Evolutionary conservation across 2,888 invertebrate species (phyloP).

Genomic region (Drosophila rellima): DNA sequence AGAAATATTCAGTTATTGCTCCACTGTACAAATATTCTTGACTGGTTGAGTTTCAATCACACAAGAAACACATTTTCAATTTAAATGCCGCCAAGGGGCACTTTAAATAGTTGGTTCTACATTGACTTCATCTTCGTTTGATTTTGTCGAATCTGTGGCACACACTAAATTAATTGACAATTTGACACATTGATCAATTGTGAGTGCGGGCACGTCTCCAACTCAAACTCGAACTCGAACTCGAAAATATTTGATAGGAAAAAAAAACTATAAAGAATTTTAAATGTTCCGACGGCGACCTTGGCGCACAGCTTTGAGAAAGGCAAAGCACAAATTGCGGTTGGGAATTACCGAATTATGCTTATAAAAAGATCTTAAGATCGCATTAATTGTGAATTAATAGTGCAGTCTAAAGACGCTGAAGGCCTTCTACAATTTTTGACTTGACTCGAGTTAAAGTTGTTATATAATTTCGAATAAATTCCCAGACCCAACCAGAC

Average conservation of each 20-base stretch:
- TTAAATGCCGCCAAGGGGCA: conserved; percentile 35
- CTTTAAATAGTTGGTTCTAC: conserved; percentile 16
- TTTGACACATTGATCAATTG: conserved; percentile 77
- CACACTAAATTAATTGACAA: conserved; percentile 58
- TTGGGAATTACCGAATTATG: conserved; percentile 35
- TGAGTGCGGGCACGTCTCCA: conserved; percentile 71
- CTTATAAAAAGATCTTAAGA: conserved; percentile 14
- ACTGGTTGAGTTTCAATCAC: conserved; percentile 23
- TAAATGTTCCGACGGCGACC: conserved; percentile 53
- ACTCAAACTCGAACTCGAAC: conserved; percentile 27
- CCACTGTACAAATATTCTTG: conserved; percentile 24
- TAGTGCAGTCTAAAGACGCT: conserved; percentile 12
- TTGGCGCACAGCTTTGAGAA: conserved; percentile 41
- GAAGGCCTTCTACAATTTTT: conserved; percentile 31
- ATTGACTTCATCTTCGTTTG: conserved; percentile 3
- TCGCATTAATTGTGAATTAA: conserved; percentile 20
- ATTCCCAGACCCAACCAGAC: conserved; percentile 6
- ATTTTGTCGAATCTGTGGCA: conserved; percentile 2
- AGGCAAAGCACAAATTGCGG: conserved; percentile 42
- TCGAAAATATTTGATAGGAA: conserved; percentile 11
- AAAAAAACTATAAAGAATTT: conserved; percentile 52
- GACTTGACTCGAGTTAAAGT: neutral
- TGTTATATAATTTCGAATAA: conserved; percentile 8
- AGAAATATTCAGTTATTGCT: neutral
- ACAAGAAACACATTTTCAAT: conserved; percentile 25